A percentile compares a stretch with the other conserved stretches of the same genome.
Conservation (phyloP, 2,888 invertebrate genomes). For the Dioctria linearis region DNA sequence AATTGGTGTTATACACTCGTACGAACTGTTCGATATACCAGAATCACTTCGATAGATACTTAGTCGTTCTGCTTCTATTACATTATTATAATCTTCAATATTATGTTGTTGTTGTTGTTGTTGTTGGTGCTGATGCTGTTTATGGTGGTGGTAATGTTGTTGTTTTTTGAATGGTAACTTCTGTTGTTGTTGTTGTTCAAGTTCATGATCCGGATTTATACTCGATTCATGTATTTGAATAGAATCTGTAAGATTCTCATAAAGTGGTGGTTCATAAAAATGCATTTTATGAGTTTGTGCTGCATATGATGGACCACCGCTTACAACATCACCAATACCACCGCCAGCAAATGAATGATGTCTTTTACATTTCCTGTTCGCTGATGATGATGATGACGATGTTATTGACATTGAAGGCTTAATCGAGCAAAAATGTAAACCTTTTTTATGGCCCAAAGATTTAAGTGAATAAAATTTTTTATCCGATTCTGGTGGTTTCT, state of each 20-base stretch:
- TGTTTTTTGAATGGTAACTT: slow-evolving; percentile 59
- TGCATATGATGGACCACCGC: slow-evolving; percentile 50
- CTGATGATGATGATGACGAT: not conserved
- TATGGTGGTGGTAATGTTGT: slow-evolving; percentile 59
- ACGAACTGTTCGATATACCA: slow-evolving; percentile 72
- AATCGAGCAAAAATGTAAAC: slow-evolving; percentile 60
- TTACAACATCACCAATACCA: slow-evolving; percentile 66
- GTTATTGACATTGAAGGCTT: slow-evolving; percentile 52
- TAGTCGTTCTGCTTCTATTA: slow-evolving; percentile 68
- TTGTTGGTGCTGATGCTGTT: too few relatives aligned
- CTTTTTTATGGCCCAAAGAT: slow-evolving; percentile 59
- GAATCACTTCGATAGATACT: slow-evolving; percentile 71
- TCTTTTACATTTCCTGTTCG: slow-evolving; percentile 66
- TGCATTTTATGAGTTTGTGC: slow-evolving; percentile 62
- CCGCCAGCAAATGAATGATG: slow-evolving; percentile 71
- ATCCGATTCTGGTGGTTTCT: slow-evolving; percentile 51
- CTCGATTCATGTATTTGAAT: slow-evolving; percentile 76
- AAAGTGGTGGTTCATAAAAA: slow-evolving; percentile 71
- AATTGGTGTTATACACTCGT: slow-evolving; percentile 73
- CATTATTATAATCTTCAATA: slow-evolving; percentile 64
- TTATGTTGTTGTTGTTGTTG: slow-evolving; percentile 60
- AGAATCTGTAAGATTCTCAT: slow-evolving; percentile 79
- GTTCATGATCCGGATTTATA: slow-evolving; percentile 24
- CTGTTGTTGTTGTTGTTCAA: slow-evolving; percentile 46
- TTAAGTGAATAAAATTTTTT: slow-evolving; percentile 69